Evolutionary conservation across 1,140 invertebrate genomes (phyloP), one percentile per base, ranked within the genome.

Genomic region (Batillaria attramentaria): DNA sequence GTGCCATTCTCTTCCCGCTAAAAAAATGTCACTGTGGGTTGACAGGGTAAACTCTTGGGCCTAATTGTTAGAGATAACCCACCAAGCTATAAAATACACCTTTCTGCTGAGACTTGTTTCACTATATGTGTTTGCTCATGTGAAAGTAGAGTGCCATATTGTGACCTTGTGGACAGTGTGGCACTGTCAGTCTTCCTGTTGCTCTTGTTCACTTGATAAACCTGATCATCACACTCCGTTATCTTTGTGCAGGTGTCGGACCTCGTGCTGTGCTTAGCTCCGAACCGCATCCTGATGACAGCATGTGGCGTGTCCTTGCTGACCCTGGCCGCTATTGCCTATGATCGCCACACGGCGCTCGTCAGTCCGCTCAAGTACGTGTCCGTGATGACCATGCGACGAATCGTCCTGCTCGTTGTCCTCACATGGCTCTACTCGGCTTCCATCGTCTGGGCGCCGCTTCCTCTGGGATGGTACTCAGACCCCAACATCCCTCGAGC

Each of bases 281-380:
- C 93, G n/a, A 94, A 93, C 79, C 93, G 93, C 81, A 88, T 94
- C 24, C 90, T 92, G n/a, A 93, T 94, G 72, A 91, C 92, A n/a
- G 89, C 94, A 16, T 93, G 93, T 86, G 93, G 93, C 74, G 93
- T 93, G 18, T 94, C 94, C 50, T 91, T 94, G 10, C 86, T 94
- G 20, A 93, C 93, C 18, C 92, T 93, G 77, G 93, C 94, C 0
- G 93, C 93, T 5, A 94, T 94, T 60, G 94, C 94, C 3, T 92
- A 94, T 6, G 94, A 95, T 83, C 88, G 94, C 41, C 92, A 94
- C 83, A 94, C 93, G 0, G 94, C 94, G 3, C 89, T 94, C 3
- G 93, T 93, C 5, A 92, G 93, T 78, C 94, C 94, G 0, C 89
- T 95, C 37, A 87, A 93, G 35, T 92, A 92, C 81, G 87, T 90